phyloP scores from a whole-genome alignment of 64 coral and sea anemone species.

The Actinia tenebrosa region DNA sequence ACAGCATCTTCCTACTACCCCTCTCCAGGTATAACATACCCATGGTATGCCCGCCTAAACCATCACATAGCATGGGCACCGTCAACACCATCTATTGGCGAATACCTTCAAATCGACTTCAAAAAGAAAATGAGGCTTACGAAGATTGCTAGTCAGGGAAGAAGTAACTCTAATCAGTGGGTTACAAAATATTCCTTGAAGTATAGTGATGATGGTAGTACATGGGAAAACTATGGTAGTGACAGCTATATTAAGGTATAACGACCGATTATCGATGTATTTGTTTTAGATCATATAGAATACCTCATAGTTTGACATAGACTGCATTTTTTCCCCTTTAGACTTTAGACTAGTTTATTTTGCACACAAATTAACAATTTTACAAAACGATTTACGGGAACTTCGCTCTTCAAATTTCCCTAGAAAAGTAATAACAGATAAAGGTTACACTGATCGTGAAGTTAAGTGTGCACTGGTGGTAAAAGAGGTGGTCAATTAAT shows the following conservation, averaged over 20 bases:
- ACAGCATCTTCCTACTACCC: background rate
- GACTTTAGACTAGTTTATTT: too few relatives aligned
- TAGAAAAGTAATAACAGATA: too few relatives aligned
- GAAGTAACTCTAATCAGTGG: background rate
- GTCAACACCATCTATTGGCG: background rate
- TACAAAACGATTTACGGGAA: too few relatives aligned
- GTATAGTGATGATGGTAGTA: background rate
- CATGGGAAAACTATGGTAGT: background rate
- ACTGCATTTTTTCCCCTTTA: too few relatives aligned
- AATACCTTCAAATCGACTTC: slow-evolving; percentile 21
- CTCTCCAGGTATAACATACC: background rate
- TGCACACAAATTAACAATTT: too few relatives aligned
- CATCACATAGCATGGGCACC: background rate
- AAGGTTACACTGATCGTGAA: too few relatives aligned
- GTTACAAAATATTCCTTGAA: background rate
- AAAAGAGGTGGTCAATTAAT: too few relatives aligned
- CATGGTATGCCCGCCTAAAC: background rate
- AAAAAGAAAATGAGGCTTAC: background rate
- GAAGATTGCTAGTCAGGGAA: background rate
- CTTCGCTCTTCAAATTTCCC: too few relatives aligned
- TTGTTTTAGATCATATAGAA: background rate
- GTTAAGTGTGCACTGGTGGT: too few relatives aligned
- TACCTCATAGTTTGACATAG: too few relatives aligned
- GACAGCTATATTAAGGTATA: background rate
- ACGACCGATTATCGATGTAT: background rate